phyloP scores from a whole-genome alignment of 2,797 vertebrate species.

The Gymnoscopelus microlampas region DNA sequence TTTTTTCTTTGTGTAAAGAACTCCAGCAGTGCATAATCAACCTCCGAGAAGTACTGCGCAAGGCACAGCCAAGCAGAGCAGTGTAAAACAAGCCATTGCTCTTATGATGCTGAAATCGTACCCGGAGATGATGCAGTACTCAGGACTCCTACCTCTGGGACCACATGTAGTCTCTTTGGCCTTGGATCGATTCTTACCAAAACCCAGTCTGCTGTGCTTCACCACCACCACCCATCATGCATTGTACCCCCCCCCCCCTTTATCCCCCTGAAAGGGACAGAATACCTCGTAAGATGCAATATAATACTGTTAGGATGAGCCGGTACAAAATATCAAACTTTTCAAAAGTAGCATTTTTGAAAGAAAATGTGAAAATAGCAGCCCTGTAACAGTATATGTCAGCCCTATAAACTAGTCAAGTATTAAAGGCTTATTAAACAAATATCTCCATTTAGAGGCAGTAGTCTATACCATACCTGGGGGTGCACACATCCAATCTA shows the following conservation, averaged over 20 bases:
- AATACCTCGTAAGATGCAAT: no score
- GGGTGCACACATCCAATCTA: no score
- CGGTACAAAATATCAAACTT: no score
- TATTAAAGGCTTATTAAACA: no score
- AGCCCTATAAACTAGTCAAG: no score
- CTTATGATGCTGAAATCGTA: slow-evolving; percentile 55
- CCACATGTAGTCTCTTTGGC: slow-evolving; percentile 40
- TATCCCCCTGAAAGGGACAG: slow-evolving; percentile 1
- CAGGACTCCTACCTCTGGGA: slow-evolving; percentile 19
- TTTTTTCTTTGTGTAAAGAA: slow-evolving; percentile 27
- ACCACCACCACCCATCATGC: no score
- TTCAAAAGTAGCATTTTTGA: no score
- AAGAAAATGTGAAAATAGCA: no score
- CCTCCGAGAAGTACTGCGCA: slow-evolving; percentile 47
- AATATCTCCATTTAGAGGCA: no score
- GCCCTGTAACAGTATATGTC: no score
- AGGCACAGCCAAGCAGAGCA: slow-evolving; percentile 47
- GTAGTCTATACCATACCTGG: no score
- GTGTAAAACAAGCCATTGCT: slow-evolving; percentile 50
- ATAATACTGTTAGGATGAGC: no score
- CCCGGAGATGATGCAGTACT: slow-evolving; percentile 40
- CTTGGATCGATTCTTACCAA: slow-evolving; percentile 20
- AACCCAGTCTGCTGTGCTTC: slow-evolving; percentile 18
- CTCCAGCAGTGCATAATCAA: slow-evolving; percentile 62
- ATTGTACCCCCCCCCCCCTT: background rate